Conservation (phyloP, 2,888 invertebrate genomes). For the Seira musarum region DNA sequence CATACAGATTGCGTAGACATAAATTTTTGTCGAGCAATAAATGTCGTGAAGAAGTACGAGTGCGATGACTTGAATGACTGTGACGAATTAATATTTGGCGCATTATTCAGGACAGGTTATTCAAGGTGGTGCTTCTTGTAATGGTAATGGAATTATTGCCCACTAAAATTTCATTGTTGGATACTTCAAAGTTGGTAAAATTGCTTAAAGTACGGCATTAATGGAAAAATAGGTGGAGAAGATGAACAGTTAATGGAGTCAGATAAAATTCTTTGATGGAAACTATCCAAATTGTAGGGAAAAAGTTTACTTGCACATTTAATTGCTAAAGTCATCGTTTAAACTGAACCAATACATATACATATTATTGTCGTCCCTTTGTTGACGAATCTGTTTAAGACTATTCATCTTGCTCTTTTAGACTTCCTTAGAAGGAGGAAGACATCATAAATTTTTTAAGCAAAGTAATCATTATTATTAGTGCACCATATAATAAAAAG, state of each 20-base stretch:
- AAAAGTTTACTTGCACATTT: too few relatives aligned
- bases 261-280: too few relatives aligned
- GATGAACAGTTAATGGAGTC: not conserved
- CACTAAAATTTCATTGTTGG: too few relatives aligned
- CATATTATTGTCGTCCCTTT: too few relatives aligned
- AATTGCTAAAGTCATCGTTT: too few relatives aligned
- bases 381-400: too few relatives aligned
- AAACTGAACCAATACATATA: too few relatives aligned
- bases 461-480: too few relatives aligned
- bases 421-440: not conserved
- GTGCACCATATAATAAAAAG: too few relatives aligned
- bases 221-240: not conserved
- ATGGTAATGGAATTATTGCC: too few relatives aligned
- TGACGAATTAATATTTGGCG: constrained; percentile 10
- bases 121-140: constrained; percentile 9
- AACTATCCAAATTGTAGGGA: too few relatives aligned
- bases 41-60: not conserved
- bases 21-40: constrained; percentile 1
- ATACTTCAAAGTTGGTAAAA: not conserved
- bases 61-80: constrained; percentile 13
- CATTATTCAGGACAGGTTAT: constrained; percentile 4
- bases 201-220: not conserved
- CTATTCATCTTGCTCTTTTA: too few relatives aligned
- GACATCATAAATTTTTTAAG: not conserved
- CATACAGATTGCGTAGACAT: not conserved